Conservation (phyloP, 2,113 vertebrate species). For the Paracanthobrama guichenoti region DNA sequence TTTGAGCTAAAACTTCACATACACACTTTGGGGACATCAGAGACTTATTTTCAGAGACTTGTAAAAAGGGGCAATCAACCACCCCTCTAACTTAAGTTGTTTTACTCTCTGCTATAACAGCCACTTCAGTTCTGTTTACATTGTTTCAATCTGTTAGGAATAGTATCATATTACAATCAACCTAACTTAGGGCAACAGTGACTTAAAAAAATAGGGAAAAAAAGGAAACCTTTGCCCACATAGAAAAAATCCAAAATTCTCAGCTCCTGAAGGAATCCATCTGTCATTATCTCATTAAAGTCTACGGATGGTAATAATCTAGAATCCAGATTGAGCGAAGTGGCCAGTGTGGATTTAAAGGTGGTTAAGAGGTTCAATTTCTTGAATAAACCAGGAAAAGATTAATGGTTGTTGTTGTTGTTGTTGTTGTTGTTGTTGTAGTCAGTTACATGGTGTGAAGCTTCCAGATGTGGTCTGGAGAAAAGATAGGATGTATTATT, state of each 20-base stretch:
- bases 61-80: no score
- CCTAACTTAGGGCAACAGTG: neutral
- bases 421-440: no score
- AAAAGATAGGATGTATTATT: neutral
- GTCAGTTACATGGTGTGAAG: neutral
- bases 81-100: slow-evolving; percentile 20
- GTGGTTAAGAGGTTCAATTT: neutral
- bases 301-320: neutral
- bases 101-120: slow-evolving; percentile 39
- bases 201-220: neutral
- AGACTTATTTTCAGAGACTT: no score
- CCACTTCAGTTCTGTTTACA: slow-evolving; percentile 19
- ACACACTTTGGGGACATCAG: no score
- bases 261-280: neutral
- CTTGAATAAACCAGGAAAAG: neutral
- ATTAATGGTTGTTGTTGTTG: neutral
- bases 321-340: neutral
- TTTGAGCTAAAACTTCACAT: no score
- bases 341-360: neutral
- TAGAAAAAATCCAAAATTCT: neutral
- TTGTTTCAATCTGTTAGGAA: neutral
- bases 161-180: neutral
- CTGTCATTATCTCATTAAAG: neutral
- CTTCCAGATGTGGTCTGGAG: neutral
- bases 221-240: neutral